Base-by-base conservation (phyloP, 1,140 invertebrate genomes). In the Drosophila parvula region DNA sequence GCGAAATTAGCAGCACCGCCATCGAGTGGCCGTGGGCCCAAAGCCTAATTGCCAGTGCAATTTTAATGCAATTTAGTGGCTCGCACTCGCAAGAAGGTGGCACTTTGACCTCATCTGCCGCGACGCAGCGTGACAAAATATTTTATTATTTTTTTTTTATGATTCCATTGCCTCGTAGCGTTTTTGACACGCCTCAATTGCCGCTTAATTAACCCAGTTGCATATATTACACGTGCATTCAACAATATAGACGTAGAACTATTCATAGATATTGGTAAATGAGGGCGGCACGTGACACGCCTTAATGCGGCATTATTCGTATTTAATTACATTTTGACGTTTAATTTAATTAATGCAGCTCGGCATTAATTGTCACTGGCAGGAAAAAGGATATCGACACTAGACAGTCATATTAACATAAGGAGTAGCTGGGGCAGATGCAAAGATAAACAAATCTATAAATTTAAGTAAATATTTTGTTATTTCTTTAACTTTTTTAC, bases 281-380 rank as follows among this genome's bases (percentile, higher is more conserved):
- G 22, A 11, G n/a, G 6, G 45, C 28, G 18, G 78, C 45, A 77
- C 78, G 78, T 78, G 78, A 61, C 53, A 57, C 61, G 28, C 84
- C 73, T 70, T 78, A 89, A 81, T 83, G n/a, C n/a, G 78, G 77
- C 80, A 73, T 83, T 65, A 80, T 74, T 64, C 75, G 69, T 51
- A 78, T 88, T 89, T 89, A 88, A 88, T 88, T 84, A 89, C 69
- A 75, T 84, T 89, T 88, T 67, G 78, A 79, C 69, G 79, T 88
- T 89, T 88, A 88, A 88, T 88, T 89, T 73, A 89, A 88, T 89
- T 89, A 83, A 88, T 84, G 78, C 78, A 89, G 76, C 60, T 63
- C 53, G 71, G 60, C 82, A 80, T 80, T 75, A 71, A 84, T 83
- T 82, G 79, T 55, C 79, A 86, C 68, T 74, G 78, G 61, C 75